Base-by-base conservation (phyloP, 2,888 invertebrate genomes). In the Sinodicranocentrus sp. region DNA sequence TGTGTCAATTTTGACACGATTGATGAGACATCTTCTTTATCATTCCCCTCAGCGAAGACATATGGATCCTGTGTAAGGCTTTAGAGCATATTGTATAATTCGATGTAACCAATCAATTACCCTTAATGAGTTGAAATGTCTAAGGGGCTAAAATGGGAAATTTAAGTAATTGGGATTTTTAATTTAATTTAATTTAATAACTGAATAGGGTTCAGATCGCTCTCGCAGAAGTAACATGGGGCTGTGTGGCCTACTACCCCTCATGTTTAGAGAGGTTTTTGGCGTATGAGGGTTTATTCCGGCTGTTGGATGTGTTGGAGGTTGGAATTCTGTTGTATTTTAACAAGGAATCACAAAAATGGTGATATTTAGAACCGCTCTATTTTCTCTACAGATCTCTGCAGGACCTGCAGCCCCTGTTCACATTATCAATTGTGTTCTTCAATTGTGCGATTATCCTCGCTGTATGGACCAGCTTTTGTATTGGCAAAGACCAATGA, bases 301-400 rank as follows among this genome's bases (percentile, higher is more conserved):
- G 82, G 10, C 15, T 89, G 5, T 79, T 89, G 54, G 88, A 89
- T 44, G 33, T 88, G 19, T 67, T 89, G 3, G 88, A 88, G 77
- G 87, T 88, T 33, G 3, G 25, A 39, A 8, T 3, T 19, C 13
- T 67, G 44, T 43, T 15, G 39, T 17, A 33, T 15, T n/a, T 28
- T 33, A 48, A 68, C 15, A 17, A n/a, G n/a, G n/a, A n/a, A n/a
- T n/a, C n/a, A n/a, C n/a, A n/a, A n/a, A n/a, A n/a, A n/a, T n/a
- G n/a, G n/a, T n/a, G 10, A 33, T 33, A 33, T 33, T 10, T 6
- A 33, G 3, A 10, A 33, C 33, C 10, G 33, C 33, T 33, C 10
- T 33, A 33, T 10, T n/a, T n/a, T n/a, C n/a, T n/a, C n/a, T n/a
- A 21, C 3, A 88, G 87, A 71, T 87, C 28, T 78, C 86, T 15